Evolutionary conservation across 2,113 vertebrate species (phyloP).

Genomic region (Rhipidura dahli): DNA sequence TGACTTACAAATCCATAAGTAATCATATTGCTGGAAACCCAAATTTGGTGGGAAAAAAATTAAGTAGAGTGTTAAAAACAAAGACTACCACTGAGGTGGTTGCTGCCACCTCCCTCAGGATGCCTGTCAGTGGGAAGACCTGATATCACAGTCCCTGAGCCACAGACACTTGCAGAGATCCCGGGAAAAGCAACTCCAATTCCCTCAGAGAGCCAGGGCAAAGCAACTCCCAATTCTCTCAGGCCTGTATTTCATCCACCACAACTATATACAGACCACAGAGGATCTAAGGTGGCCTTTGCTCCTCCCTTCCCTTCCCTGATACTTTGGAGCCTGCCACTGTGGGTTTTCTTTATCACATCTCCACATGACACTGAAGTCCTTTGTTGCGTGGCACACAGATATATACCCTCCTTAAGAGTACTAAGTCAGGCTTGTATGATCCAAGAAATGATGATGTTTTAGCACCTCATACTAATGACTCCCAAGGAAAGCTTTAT

Average conservation of each 20-base stretch:
- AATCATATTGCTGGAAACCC: slow-evolving; percentile 14
- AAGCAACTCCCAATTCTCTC: background rate
- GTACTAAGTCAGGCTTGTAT: background rate
- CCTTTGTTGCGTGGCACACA: background rate
- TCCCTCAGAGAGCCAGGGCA: background rate
- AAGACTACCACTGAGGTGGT: background rate
- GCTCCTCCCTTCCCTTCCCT: background rate
- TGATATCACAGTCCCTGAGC: background rate
- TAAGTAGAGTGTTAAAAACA: background rate
- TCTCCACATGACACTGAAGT: background rate
- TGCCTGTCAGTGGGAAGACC: rapidly evolving
- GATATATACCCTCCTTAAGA: background rate
- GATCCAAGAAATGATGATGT: background rate
- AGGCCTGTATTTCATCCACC: background rate
- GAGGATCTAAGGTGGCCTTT: rapidly evolving
- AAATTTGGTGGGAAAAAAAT: background rate
- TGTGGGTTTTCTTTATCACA: background rate
- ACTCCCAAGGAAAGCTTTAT: background rate
- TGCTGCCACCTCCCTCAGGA: background rate
- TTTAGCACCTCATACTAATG: background rate
- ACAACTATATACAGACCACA: background rate
- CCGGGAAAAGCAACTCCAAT: background rate
- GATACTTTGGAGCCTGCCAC: background rate
- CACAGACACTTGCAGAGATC: background rate
- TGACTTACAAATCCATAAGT: slow-evolving; percentile 38